Evolutionary conservation across 2,113 vertebrate genomes (phyloP).

Genomic region (Zosterops hypoxanthus): DNA sequence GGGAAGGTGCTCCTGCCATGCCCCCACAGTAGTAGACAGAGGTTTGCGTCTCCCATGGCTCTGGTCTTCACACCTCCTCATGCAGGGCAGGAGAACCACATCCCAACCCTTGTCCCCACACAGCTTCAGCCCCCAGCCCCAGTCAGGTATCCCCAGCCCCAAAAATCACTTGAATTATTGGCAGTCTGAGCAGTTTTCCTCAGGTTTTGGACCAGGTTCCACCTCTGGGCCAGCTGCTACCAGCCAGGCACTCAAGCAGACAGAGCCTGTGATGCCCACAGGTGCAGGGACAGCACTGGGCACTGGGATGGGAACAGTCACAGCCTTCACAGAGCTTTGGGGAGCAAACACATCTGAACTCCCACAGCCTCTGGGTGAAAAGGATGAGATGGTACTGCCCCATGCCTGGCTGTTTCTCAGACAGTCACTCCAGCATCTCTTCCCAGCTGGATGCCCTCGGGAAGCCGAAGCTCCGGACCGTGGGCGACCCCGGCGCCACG

Average conservation of each 20-base stretch:
- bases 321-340: background rate
- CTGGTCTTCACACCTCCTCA: accelerated
- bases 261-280: accelerated
- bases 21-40: background rate
- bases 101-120: background rate
- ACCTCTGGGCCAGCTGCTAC: background rate
- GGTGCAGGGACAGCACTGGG: accelerated
- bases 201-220: background rate
- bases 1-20: background rate
- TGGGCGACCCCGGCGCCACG: accelerated
- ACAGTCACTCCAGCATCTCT: background rate
- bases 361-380: background rate
- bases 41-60: background rate
- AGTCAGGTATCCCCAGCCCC: background rate
- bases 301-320: background rate
- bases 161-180: background rate
- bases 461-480: background rate
- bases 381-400: accelerated
- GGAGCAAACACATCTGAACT: background rate
- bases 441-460: background rate
- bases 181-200: background rate
- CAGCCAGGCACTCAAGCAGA: background rate
- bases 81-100: background rate
- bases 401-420: accelerated
- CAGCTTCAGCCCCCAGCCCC: background rate